Conservation (phyloP, 2,797 vertebrate species). For the Cercopithecus diana region DNA sequence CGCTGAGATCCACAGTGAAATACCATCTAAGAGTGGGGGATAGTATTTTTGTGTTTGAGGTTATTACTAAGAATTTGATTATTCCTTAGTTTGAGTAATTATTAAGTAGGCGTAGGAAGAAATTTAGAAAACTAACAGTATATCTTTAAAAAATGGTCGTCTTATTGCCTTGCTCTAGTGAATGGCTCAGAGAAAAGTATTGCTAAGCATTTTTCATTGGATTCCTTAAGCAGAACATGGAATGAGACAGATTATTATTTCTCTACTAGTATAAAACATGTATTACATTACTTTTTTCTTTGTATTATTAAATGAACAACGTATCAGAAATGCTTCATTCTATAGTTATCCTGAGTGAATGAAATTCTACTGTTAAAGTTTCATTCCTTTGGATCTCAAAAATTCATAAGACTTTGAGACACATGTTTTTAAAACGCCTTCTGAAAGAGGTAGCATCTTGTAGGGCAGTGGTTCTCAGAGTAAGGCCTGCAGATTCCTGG, state of each 20-base stretch:
- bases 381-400: background rate
- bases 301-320: background rate
- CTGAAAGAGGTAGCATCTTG: background rate
- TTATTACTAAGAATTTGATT: constrained; percentile 39
- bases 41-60: background rate
- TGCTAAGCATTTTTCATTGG: background rate
- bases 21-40: background rate
- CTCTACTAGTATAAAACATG: background rate
- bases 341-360: background rate
- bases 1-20: background rate
- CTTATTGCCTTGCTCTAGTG: background rate
- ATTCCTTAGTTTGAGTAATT: background rate
- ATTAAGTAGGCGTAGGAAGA: background rate
- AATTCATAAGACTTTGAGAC: background rate
- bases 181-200: background rate
- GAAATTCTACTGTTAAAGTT: background rate
- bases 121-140: background rate
- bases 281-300: background rate
- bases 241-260: background rate
- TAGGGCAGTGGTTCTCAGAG: background rate
- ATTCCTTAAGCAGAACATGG: background rate
- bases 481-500: background rate
- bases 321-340: background rate
- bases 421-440: background rate
- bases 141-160: background rate